Base-by-base conservation (phyloP, 2,113 vertebrate species). In the Labrus mixtus region DNA sequence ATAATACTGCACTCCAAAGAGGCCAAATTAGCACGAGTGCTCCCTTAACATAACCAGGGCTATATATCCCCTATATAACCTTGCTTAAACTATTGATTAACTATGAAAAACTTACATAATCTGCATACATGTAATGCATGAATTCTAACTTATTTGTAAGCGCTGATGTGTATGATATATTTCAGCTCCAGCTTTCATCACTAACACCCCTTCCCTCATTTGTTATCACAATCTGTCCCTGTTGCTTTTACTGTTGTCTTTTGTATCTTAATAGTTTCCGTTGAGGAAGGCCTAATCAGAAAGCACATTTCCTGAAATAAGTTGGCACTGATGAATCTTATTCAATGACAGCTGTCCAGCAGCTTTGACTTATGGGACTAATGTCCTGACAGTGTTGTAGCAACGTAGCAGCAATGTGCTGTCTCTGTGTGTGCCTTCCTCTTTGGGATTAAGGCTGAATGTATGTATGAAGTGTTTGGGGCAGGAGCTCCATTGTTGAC, bases 401-500 rank as follows among this genome's bases (percentile, higher is more conserved):
- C 77, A 76, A 80, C 43, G 3, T 77, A 83, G 86, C 87, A 80
- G 76, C 89, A 75, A 73, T 77, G 78, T 85, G 77, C 78, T 29
- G 79, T 58, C 70, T 85, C 75, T 66, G 83, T 79, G 86, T 86
- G 54, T 54, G 79, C 48, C 78, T 86, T 93, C 81, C 86, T 91
- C 78, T 58, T 72, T 23, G 84, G 64, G 58, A 81, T 85, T 79
- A 62, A 68, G 90, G 93, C 92, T 94, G 93, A 94, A 94, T 94
- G 92, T 92, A 93, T 81, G 91, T 90, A 94, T 95, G 93, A 95
- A 94, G 93, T 93, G 94, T 94, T 91, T 87, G 85, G 93, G 84
- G 90, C 88, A 19, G 65, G 69, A 20, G 80, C 89, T 89, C 91
- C 88, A 57, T 76, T 79, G 22, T 93, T 83, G 86, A 94, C 94